phyloP scores from a whole-genome alignment of 2,797 vertebrate species.

The Brachyrhaphis roseni region DNA sequence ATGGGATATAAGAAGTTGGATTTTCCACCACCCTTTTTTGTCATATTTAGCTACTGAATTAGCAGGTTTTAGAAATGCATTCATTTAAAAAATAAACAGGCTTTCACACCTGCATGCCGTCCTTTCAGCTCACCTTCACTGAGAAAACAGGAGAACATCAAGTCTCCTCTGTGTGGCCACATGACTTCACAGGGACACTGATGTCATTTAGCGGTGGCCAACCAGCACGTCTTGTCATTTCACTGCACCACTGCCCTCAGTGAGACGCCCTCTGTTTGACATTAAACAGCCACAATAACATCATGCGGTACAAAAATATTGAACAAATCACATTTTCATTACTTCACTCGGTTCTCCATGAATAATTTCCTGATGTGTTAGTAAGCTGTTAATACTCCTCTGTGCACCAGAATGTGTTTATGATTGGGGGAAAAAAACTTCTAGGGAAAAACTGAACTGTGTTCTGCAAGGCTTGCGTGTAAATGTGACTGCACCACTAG shows the following conservation, averaged over 20 bases:
- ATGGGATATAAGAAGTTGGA: not conserved
- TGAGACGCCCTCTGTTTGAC: slow-evolving; percentile 56
- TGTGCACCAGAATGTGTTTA: slow-evolving; percentile 18
- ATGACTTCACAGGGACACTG: slow-evolving; percentile 73
- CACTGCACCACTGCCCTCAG: slow-evolving; percentile 49
- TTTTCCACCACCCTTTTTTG: not conserved
- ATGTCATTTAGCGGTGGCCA: slow-evolving; percentile 69
- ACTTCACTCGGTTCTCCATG: slow-evolving; percentile 61
- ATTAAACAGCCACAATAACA: slow-evolving; percentile 63
- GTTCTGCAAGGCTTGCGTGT: slow-evolving; percentile 20
- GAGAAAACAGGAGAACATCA: slow-evolving; percentile 57
- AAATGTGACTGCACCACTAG: slow-evolving; percentile 66
- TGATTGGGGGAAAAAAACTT: slow-evolving; percentile 2
- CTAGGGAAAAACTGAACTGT: not conserved
- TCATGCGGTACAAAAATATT: slow-evolving; percentile 44
- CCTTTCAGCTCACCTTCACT: slow-evolving; percentile 41
- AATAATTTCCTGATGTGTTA: slow-evolving; percentile 30
- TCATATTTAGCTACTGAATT: slow-evolving; percentile 1
- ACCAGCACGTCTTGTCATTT: slow-evolving; percentile 63
- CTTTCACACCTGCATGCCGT: slow-evolving; percentile 26
- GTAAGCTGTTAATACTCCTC: slow-evolving; percentile 20
- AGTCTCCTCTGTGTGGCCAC: slow-evolving; percentile 58
- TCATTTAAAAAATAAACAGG: not conserved
- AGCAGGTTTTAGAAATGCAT: not conserved
- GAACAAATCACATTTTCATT: slow-evolving; percentile 53